Evolutionary conservation across 2,888 invertebrate species (phyloP), one percentile per base, ranked within the genome.

Genomic region (Scaptomyza flava): DNA sequence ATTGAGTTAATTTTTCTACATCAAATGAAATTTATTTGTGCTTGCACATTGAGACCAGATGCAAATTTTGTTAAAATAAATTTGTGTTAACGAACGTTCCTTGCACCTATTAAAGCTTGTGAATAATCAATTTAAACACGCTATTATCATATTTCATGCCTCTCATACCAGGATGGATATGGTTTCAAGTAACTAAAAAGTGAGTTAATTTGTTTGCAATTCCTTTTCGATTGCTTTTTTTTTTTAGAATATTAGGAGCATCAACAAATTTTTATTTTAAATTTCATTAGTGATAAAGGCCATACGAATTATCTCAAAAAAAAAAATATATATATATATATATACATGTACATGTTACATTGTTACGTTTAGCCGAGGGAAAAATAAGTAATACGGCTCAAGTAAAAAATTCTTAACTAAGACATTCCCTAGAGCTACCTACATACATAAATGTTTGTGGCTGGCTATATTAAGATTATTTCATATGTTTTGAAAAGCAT

Each of bases 131-230:
- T 23, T 3, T 3, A n/a, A 36, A 45, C 41, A 45, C 41, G 12
- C 2, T 9, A 30, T 12, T 12, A 23, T 52, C 8, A 47, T 23
- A 33, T 33, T 54, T 43, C 3, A 30, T 47, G 53, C 5, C 6
- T 43, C 36, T 38, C 33, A 42, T 43, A 33, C 38, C 27, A 11
- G 20, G 33, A 9, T 51, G 53, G 41, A 51, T 38, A 52, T 36
- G 70, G 70, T 66, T 72, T 56, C 70, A 59, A 45, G 27, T 34
- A 38, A 50, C 20, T 51, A 8, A 54, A 51, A 52, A 47, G 54
- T 72, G 52, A 66, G 70, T 72, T 17, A 6, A 9, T 42, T 36
- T 14, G 9, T 34, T 2, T n/a, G 8, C 17, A 34, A 12, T 17
- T 30, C 8, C n/a, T 47, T 23, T 14, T 23, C 9, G 20, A 45